Conservation (phyloP, 2,113 vertebrate species). For the Paraplagusia blochii region DNA sequence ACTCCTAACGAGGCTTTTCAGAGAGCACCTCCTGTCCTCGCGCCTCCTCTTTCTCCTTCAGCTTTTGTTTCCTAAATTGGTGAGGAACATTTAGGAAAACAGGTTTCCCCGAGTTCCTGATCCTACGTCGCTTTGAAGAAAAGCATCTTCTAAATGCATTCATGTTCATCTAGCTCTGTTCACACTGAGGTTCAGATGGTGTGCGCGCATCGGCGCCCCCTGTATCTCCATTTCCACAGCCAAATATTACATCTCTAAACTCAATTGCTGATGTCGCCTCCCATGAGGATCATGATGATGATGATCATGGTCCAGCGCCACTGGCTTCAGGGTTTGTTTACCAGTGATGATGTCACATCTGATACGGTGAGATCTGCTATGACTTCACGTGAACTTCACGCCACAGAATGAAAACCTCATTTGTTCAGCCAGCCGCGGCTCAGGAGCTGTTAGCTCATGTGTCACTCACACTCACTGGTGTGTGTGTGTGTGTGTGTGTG, state of each 20-base stretch:
- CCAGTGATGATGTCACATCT: constrained; percentile 70
- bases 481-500: background rate
- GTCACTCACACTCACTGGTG: constrained; percentile 68
- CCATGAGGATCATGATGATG: constrained; percentile 68
- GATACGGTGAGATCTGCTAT: constrained; percentile 59
- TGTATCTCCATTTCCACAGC: constrained; percentile 41
- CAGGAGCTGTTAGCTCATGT: constrained; percentile 60
- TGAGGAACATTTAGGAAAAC: no score
- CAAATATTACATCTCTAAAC: constrained; percentile 68
- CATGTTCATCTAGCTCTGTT: no score
- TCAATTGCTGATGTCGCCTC: constrained; percentile 71
- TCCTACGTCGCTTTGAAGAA: no score
- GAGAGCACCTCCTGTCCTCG: no score
- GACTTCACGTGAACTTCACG: constrained; percentile 73
- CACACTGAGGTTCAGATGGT: background rate
- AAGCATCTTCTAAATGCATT: no score
- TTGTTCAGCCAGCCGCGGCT: constrained; percentile 68
- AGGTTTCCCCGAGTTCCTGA: no score
- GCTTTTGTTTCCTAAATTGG: no score
- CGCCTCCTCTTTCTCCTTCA: no score
- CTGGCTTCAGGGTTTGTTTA: constrained; percentile 70
- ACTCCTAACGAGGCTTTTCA: no score
- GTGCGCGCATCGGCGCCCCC: constrained; percentile 8
- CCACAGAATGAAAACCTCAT: constrained; percentile 71
- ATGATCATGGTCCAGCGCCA: constrained; percentile 63